Evolutionary conservation across 2,113 vertebrate species (phyloP).

Genomic region (Picathartes gymnocephalus): DNA sequence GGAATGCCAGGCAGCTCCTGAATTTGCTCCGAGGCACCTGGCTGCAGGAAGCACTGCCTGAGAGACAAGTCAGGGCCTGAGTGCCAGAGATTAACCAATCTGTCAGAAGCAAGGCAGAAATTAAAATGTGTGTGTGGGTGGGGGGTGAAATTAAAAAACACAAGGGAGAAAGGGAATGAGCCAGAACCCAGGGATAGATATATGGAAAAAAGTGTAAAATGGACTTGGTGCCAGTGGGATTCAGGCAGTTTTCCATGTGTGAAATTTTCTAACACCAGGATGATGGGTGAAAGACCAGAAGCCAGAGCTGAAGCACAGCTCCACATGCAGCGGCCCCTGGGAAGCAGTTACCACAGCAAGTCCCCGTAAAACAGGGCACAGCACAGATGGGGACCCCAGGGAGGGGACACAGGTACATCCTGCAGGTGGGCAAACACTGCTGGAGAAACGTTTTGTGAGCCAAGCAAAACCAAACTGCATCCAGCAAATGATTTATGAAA

Average conservation of each 20-base stretch:
- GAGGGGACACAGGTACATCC: neutral
- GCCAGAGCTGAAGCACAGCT: neutral
- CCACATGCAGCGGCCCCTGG: neutral
- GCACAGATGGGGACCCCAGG: neutral
- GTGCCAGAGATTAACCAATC: neutral
- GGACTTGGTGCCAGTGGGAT: neutral
- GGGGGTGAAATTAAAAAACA: neutral
- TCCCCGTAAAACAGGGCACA: accelerated
- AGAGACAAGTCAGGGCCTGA: neutral
- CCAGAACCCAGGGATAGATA: neutral
- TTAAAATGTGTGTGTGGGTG: neutral
- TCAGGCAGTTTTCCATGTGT: neutral
- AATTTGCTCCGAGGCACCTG: neutral
- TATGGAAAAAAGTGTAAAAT: neutral
- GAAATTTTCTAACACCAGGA: neutral
- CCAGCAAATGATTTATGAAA: constrained; percentile 5
- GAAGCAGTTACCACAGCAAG: neutral
- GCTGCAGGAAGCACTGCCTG: neutral
- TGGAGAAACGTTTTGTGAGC: neutral
- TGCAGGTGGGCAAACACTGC: neutral
- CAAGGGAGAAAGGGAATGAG: neutral
- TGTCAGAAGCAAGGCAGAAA: neutral
- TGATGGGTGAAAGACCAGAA: neutral
- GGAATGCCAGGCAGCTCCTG: neutral
- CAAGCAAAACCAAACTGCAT: neutral